Evolutionary conservation across 2,888 invertebrate species (phyloP).

Genomic region (Branchellion lobata): DNA sequence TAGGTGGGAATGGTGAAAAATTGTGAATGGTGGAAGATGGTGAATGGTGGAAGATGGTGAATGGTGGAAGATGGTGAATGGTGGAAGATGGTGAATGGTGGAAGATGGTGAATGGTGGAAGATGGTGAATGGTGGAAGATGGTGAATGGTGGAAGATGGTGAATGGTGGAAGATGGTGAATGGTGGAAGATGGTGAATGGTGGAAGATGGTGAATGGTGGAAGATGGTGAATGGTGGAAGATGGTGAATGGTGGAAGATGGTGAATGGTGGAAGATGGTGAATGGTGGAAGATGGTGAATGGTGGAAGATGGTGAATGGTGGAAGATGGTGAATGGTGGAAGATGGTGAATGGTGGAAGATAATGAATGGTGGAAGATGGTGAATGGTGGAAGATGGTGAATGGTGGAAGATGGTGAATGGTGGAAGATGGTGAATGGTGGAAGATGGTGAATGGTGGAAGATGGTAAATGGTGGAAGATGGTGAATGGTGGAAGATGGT

Average conservation of each 20-base stretch:
- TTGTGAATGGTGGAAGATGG: not conserved
- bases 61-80: no score
- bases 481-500: no score
- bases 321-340: not conserved
- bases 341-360: not conserved
- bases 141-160: not conserved
- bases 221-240: not conserved
- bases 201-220: not conserved
- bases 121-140: no score
- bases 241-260: not conserved
- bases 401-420: not conserved
- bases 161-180: not conserved
- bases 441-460: not conserved
- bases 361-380: not conserved
- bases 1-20: not conserved
- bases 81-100: not conserved
- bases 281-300: not conserved
- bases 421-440: not conserved
- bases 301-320: not conserved
- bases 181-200: not conserved
- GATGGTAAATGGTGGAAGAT: no score
- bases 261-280: no score
- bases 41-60: no score
- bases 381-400: not conserved
- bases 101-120: not conserved